Evolutionary conservation across 2,888 invertebrate genomes (phyloP), one percentile per base, ranked within the genome.

Genomic region (Erebia aethiops): DNA sequence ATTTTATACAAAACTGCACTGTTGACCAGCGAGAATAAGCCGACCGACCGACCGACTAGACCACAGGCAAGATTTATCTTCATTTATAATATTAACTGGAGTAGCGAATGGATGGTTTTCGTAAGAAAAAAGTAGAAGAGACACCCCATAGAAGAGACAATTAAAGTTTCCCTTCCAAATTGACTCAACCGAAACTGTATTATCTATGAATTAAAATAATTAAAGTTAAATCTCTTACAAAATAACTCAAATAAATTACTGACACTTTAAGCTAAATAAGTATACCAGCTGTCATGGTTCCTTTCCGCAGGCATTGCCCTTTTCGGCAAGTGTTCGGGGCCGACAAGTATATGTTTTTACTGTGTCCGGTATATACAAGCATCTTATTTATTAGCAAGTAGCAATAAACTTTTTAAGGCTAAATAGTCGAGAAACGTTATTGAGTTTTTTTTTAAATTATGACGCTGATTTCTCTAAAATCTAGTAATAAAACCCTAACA

Each of bases 261-360:
- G 56, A 56, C 56, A 56, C 56, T 21, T 56, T 57, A 51, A 63
- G 46, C 8, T 26, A 63, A 62, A 1, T 43, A 61, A 41, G 60
- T 16, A 16, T 41, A 46, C 62, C 8, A 63, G 62, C 14, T 26
- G 46, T 63, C 62, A 2, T 21, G 26, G 4, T 21, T 64, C 64
- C 16, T 66, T 66, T 66, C 66, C 56, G 52, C 58, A 14, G 43
- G 26, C 26, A 49, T 35, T 67, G 67, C 49, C 57, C 49, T 58
- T 57, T 67, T 67, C 14, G 16, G 35, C 18, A 2, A 35, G 64
- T 35, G 21, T 26, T 58, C 26, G 67, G 56, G 67, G 67, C 49
- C 49, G 51, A 49, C 67, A 18, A n/a, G 67, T 66, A 43, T 13
- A 35, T 35, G n/a, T 62, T 46, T 62, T 62, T 16, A 49, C 62